Conservation (phyloP, 2,113 vertebrate species). For the Accipiter virgatus region DNA sequence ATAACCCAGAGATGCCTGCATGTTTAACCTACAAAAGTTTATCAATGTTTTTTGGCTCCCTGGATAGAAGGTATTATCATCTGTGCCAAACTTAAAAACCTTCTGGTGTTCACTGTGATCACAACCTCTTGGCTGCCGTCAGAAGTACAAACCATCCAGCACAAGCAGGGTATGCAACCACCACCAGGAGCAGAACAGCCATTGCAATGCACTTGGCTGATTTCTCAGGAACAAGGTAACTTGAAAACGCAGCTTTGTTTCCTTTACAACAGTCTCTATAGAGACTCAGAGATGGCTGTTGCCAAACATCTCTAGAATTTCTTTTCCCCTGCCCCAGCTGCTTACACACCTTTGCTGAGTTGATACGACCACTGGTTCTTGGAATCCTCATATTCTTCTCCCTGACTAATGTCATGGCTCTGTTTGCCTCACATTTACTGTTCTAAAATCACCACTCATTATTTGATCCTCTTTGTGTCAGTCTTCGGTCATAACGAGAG, state of each 20-base stretch:
- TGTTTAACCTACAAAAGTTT: not conserved
- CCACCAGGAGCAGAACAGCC: not conserved
- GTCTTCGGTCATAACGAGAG: not conserved
- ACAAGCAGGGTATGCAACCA: not conserved
- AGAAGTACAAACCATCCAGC: not conserved
- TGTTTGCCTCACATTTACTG: not conserved
- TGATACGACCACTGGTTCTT: not conserved
- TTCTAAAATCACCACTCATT: not conserved
- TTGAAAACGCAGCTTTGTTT: not conserved
- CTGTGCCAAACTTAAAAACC: not conserved
- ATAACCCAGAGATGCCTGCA: not conserved
- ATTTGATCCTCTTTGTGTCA: not conserved
- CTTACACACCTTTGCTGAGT: not conserved
- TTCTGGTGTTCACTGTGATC: not conserved
- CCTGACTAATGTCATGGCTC: not conserved
- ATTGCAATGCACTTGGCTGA: not conserved
- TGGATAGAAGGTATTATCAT: not conserved
- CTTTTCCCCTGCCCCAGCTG: not conserved
- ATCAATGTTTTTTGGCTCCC: not conserved
- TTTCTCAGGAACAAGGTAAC: not conserved
- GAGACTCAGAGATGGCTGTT: not conserved
- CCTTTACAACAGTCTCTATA: not conserved
- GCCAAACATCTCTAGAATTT: not conserved
- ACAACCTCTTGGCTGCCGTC: not conserved
- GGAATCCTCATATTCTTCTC: not conserved